phyloP scores from a whole-genome alignment of 2,888 invertebrate species.

The Halocaridina rubra region DNA sequence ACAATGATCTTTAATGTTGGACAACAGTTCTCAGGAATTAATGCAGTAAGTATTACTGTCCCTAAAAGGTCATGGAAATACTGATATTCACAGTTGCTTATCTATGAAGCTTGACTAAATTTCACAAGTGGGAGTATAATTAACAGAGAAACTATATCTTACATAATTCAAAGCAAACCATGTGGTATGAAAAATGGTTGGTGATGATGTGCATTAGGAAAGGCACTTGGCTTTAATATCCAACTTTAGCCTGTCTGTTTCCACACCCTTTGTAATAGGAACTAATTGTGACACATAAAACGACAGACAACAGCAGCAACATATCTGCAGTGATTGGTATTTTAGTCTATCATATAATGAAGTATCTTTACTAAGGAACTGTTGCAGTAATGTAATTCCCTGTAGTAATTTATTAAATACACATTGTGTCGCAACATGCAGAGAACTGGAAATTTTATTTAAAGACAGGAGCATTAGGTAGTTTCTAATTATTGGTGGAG shows the following conservation, averaged over 20 bases:
- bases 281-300: no score
- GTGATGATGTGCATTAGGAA: background rate
- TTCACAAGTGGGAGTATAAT: background rate
- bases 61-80: no score
- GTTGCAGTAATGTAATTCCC: no score
- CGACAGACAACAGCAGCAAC: background rate
- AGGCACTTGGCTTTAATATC: background rate
- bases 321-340: background rate
- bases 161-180: background rate
- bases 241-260: no score
- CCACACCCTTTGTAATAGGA: no score
- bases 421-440: no score
- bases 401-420: no score
- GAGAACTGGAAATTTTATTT: no score
- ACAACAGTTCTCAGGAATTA: conserved; percentile 47
- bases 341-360: no score
- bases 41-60: conserved; percentile 45
- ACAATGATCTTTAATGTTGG: conserved; percentile 17
- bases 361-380: no score
- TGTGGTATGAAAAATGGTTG: background rate
- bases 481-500: no score
- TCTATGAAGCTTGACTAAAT: background rate
- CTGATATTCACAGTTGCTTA: background rate
- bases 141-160: background rate
- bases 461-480: no score